phyloP scores from a whole-genome alignment of 2,113 vertebrate species.

The Ardeotis arabs region DNA sequence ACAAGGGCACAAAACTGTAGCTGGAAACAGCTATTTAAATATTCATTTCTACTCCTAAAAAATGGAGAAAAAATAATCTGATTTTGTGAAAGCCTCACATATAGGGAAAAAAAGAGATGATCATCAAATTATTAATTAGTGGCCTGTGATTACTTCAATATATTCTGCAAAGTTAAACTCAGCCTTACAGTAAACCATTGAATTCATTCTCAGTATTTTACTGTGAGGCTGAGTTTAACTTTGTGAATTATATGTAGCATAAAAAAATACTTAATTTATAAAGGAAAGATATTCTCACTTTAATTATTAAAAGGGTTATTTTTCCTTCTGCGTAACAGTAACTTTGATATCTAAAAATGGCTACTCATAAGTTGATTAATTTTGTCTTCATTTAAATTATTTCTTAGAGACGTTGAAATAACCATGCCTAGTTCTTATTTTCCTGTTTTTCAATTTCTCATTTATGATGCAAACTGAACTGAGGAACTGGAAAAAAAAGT shows the following conservation, averaged over 20 bases:
- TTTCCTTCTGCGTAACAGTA: background rate
- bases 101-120: background rate
- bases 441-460: background rate
- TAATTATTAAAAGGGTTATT: background rate
- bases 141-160: background rate
- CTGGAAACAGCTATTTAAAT: constrained; percentile 56
- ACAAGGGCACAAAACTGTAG: constrained; percentile 36
- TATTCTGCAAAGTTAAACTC: background rate
- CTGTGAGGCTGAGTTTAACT: background rate
- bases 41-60: constrained; percentile 40
- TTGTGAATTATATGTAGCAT: background rate
- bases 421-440: background rate
- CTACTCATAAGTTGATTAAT: background rate
- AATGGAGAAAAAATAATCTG: background rate
- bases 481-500: background rate
- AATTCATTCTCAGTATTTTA: background rate
- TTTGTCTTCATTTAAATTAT: background rate
- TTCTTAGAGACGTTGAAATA: background rate
- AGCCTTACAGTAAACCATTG: background rate
- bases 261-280: background rate
- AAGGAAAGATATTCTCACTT: background rate
- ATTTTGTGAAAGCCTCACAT: constrained; percentile 8
- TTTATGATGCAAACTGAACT: background rate
- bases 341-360: background rate
- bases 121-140: background rate